Percentiles rank a stretch among this genome's conserved stretches.
These are phyloP conservation scores for Zygothrica quintamaculata DNA, from an alignment of 2,888 invertebrate species.

Conservation along the genomic window DNA sequence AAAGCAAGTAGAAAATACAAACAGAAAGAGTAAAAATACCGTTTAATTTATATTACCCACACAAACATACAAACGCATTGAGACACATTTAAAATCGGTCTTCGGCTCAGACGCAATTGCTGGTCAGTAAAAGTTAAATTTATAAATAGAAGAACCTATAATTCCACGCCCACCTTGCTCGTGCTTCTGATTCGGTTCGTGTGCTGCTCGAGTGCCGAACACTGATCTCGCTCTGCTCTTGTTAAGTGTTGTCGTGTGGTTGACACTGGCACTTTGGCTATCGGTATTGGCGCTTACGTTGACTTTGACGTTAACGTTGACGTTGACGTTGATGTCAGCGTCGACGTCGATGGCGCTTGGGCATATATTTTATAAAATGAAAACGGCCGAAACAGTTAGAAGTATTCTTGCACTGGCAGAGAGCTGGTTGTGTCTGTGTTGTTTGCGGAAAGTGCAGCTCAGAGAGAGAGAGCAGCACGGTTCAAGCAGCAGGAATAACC, in stretches of 20 bases:
- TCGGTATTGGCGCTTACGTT: conserved; percentile 3
- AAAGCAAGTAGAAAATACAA: background rate
- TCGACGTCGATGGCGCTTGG: conserved; percentile 27
- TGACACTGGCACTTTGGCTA: no score
- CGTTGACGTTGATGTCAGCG: conserved; percentile 19
- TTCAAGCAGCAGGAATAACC: background rate
- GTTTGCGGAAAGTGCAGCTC: conserved; percentile 43
- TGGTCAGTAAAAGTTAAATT: no score
- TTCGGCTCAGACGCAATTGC: no score
- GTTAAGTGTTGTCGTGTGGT: no score
- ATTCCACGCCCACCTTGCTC: conserved; percentile 41
- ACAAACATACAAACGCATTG: no score
- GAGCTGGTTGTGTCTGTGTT: conserved; percentile 70
- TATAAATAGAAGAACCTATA: conserved; percentile 1
- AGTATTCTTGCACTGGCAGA: conserved; percentile 76
- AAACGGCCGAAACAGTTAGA: conserved; percentile 68
- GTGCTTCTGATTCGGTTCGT: conserved; percentile 10
- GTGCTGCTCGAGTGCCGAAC: conserved; percentile 28
- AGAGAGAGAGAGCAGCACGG: conserved; percentile 22
- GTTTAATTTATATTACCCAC: conserved; percentile 12
- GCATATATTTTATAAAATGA: conserved; percentile 67
- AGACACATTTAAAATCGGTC: conserved; percentile 44
- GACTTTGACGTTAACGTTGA: conserved; percentile 13
- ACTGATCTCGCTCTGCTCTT: conserved; percentile 2
- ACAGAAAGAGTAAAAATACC: conserved; percentile 42